Evolutionary conservation across 2,888 invertebrate species (phyloP).

Genomic region (Pandemis cinnamomeana): DNA sequence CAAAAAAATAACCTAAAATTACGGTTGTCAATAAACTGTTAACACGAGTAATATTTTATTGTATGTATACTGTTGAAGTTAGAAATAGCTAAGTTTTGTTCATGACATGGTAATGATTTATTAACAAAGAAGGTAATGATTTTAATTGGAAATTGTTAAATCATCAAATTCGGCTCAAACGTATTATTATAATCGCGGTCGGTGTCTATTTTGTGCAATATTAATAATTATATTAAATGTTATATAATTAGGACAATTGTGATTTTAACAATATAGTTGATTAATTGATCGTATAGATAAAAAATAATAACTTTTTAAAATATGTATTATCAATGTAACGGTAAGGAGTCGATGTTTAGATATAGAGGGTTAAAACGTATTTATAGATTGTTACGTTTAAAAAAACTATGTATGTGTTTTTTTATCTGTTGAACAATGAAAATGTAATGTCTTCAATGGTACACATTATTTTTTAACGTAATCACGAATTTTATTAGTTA

Average conservation of each 20-base stretch:
- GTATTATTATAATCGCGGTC: slow-evolving; percentile 54
- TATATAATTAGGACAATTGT: slow-evolving; percentile 80
- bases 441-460: slow-evolving; percentile 26
- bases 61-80: neutral
- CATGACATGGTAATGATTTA: slow-evolving; percentile 5
- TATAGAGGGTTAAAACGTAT: slow-evolving; percentile 70
- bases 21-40: too few species aligned
- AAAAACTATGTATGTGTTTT: slow-evolving; percentile 29
- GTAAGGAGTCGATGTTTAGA: slow-evolving; percentile 78
- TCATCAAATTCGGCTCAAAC: slow-evolving; percentile 34
- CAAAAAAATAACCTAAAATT: too few species aligned
- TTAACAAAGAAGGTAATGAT: slow-evolving; percentile 5
- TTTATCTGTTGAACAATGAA: slow-evolving; percentile 24
- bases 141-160: slow-evolving; percentile 9
- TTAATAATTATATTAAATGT: slow-evolving; percentile 66
- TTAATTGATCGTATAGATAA: slow-evolving; percentile 76
- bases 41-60: too few species aligned
- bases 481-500: slow-evolving; percentile 45
- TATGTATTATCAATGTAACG: slow-evolving; percentile 73
- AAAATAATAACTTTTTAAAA: slow-evolving; percentile 72
- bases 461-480: slow-evolving; percentile 23
- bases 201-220: slow-evolving; percentile 79
- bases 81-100: neutral
- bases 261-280: slow-evolving; percentile 82
- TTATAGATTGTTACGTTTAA: slow-evolving; percentile 63